Evolutionary conservation across 2,797 vertebrate species (phyloP), one percentile per base, ranked within the genome.

Genomic region (Psittacula echo): DNA sequence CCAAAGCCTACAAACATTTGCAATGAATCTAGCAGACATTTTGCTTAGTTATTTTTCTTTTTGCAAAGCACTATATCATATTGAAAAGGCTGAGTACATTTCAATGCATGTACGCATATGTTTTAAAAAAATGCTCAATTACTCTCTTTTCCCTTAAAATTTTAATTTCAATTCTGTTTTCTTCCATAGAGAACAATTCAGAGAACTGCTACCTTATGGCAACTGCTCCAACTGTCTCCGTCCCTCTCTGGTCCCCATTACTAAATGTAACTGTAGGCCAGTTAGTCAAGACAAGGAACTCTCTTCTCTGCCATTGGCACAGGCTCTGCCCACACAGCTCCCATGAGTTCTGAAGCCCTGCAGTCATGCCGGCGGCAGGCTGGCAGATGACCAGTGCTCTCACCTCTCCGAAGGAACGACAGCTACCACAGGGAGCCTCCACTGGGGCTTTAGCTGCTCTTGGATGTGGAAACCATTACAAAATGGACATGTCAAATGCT

Each of bases 311-410:
- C 26, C 34, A 29, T 61, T 2, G 3, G 48, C 7, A 0, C 44
- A 13, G 56, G 62, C 39, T 72, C 42, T 85, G 60, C n/a, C 47
- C 5, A 2, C 16, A 27, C 16, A 23, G 24, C 47, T 66, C 53
- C 4, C 0, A 5, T 0, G 1, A 50, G 50, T 27, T 8, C 47
- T 11, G 2, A 15, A 53, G 39, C 72, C 75, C 34, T 2, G 12
- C 3, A 11, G 26, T 22, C 50, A 9, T 8, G 44, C 37, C 3
- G 2, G 66, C 2, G 0, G 32, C 34, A 9, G 21, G 45, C 26
- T 54, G 62, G 48, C 5, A 0, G 37, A 13, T 47, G 54, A 12
- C 41, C 60, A 18, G n/a, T 4, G 0, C 32, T 64, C 34, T 56
- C 4, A 8, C 48, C 76, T 26, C 75, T 44, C 58, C 1, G 1